Base-by-base conservation (phyloP, 2,797 vertebrate species). In the Tauraco hartlaubi region DNA sequence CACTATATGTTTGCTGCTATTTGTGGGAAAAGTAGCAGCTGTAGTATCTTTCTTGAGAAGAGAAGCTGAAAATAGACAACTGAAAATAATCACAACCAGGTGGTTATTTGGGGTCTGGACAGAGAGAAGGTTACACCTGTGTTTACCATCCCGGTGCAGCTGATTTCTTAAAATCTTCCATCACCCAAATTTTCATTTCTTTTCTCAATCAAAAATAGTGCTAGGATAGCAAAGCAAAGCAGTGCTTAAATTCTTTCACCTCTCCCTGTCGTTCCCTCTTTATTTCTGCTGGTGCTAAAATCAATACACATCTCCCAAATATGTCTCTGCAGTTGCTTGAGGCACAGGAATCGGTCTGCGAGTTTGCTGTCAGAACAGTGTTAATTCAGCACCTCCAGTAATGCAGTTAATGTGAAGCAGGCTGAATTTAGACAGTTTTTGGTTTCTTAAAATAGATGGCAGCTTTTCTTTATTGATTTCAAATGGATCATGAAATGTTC, bases 311-410 rank as follows among this genome's bases (percentile, higher is more conserved):
- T 55, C 73, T 88, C 55, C 59, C 39, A 46, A 44, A 49, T 48
- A n/a, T 0, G 7, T 43, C 69, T 67, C 90, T 94, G 73, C 55
- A 79, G 73, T 22, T 90, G 85, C 90, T 82, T 25, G 82, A 86
- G 85, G 95, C 59, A 63, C 73, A 90, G 76, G 73, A 88, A 59
- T 80, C 64, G 7, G 48, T 76, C 22, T n/a, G 44, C 74, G 89
- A 76, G 73, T 92, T 91, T 94, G 66, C 72, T 91, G 82, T 88
- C 69, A 88, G 73, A 88, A 33, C 48, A 41, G n/a, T 73, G 82
- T 84, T 95, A 90, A 94, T 94, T 94, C 92, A 81, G 90, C 91
- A 82, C 43, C 79, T 92, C 76, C 76, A 73, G 11, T 84, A 96
- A 83, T 35, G 58, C 11, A 11, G 75, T 23, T 80, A 86, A 89